These are phyloP conservation scores for Haliaeetus leucogaster DNA, from an alignment of 2,113 vertebrate species.

Conservation along the genomic window DNA sequence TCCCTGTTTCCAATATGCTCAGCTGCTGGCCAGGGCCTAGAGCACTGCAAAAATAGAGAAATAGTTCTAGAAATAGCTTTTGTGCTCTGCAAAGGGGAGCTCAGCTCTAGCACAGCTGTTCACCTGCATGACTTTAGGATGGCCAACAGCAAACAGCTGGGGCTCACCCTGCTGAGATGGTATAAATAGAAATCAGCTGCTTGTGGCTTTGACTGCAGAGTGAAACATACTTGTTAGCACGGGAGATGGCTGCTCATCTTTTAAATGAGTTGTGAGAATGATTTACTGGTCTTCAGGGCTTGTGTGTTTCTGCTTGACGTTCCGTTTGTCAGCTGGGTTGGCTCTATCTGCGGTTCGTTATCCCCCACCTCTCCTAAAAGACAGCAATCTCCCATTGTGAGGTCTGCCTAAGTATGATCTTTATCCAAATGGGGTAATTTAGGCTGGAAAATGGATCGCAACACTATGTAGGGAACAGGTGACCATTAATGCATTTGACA, in stretches of 20 bases:
- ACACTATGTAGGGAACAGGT: too few relatives aligned
- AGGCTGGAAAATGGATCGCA: background rate
- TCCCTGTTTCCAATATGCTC: background rate
- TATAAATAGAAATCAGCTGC: background rate
- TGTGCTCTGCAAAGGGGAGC: background rate
- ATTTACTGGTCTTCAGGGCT: background rate
- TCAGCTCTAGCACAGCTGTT: background rate
- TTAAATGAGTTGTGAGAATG: background rate
- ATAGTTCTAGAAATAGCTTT: background rate
- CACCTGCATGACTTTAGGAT: background rate
- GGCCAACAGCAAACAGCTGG: background rate
- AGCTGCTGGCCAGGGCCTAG: background rate
- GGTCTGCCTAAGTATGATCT: background rate
- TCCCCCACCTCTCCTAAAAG: background rate
- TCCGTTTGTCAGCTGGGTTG: background rate
- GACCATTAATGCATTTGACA: background rate
- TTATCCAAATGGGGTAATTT: background rate
- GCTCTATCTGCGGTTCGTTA: background rate
- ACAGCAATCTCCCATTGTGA: accelerated
- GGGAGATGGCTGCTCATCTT: background rate
- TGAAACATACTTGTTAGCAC: background rate
- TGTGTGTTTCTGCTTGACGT: background rate
- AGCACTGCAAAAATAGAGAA: background rate
- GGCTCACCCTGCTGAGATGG: background rate
- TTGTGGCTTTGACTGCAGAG: background rate